Percentiles rank a stretch among this genome's conserved stretches.
Evolutionary conservation across 2,888 invertebrate species (phyloP).

Genomic region (Teleiodes luculella): DNA sequence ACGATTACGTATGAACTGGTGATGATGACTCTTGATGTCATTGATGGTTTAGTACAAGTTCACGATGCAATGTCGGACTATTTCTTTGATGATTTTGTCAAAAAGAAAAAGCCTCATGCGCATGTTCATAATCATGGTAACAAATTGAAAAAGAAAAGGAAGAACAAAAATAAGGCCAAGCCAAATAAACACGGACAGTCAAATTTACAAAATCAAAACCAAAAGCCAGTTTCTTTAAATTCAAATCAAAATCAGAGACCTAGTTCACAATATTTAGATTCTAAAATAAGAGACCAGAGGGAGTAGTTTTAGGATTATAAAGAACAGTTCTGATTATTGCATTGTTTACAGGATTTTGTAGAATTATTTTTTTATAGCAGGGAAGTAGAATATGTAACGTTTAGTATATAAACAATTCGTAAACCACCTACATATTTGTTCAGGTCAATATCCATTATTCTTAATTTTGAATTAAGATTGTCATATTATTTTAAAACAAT

Average conservation of each 20-base stretch:
- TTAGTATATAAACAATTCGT: not conserved
- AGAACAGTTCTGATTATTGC: not conserved
- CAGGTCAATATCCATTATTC: conserved; percentile 1
- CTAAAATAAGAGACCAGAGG: conserved; percentile 1
- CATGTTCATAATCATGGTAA: conserved; percentile 3
- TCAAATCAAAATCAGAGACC: not conserved
- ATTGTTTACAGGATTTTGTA: not conserved
- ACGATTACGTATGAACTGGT: conserved; percentile 50
- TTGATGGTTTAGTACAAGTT: conserved; percentile 52
- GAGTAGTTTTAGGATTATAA: not conserved
- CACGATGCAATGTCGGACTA: conserved; percentile 43
- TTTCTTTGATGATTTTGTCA: conserved; percentile 25
- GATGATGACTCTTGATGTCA: conserved; percentile 51
- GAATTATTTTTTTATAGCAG: not conserved
- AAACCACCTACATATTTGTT: not conserved
- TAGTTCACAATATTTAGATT: not conserved
- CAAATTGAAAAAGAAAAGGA: conserved; percentile 25
- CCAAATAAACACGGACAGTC: not conserved
- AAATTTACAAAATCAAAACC: not conserved
- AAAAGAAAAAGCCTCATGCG: conserved; percentile 21
- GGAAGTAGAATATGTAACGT: not conserved
- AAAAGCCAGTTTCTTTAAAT: not conserved
- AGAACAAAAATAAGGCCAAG: conserved; percentile 6
- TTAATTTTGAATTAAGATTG: no score
- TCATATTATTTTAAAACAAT: no score